Evolutionary conservation across 2,113 vertebrate genomes (phyloP).

Genomic region (Gracilinanus agilis): DNA sequence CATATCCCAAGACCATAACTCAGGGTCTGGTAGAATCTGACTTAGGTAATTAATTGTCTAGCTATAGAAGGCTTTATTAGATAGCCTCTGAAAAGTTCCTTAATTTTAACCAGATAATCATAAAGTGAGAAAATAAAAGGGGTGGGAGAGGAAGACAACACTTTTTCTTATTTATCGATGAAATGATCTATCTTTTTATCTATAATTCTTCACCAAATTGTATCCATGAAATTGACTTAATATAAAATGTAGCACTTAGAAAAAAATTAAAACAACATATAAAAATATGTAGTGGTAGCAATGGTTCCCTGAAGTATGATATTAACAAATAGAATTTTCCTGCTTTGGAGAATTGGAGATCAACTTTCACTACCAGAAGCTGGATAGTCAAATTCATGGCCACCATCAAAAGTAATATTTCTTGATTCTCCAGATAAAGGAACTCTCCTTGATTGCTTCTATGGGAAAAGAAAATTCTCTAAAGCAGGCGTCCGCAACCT

Average conservation of each 20-base stretch:
- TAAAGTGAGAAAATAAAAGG: neutral
- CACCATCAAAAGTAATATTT: conserved; percentile 24
- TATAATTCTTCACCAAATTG: neutral
- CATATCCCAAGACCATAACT: neutral
- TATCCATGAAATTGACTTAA: neutral
- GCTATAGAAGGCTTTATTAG: neutral
- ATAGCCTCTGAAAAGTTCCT: neutral
- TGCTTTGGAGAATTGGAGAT: neutral
- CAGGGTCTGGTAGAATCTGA: neutral
- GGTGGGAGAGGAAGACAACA: neutral
- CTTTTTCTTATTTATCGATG: neutral
- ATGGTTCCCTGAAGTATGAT: conserved; percentile 27
- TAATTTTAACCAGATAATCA: neutral
- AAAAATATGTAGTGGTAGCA: conserved; percentile 21
- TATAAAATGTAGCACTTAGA: neutral
- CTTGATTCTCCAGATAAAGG: neutral
- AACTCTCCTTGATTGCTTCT: conserved; percentile 6
- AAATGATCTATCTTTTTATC: too few relatives aligned
- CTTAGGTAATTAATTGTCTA: neutral
- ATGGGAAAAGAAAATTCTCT: neutral
- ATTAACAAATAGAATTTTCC: neutral
- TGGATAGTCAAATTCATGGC: conserved; percentile 18
- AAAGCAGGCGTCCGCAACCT: too few relatives aligned
- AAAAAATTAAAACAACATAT: conserved; percentile 14
- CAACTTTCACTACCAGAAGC: neutral